phyloP scores from a whole-genome alignment of 1,140 invertebrate genomes.

The Drosophila ananassae region DNA sequence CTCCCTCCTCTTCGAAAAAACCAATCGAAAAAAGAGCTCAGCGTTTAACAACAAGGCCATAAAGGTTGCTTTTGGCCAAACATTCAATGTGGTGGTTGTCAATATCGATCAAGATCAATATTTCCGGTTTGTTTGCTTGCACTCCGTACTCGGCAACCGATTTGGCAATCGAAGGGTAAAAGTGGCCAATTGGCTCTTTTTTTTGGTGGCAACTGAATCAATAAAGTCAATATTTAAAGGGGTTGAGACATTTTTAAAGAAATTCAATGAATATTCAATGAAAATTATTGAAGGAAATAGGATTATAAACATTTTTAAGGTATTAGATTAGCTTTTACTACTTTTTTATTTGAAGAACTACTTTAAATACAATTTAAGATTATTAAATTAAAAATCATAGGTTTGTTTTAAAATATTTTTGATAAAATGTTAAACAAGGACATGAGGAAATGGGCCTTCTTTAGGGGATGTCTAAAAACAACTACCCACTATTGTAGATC shows the following conservation, averaged over 20 bases:
- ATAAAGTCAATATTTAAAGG: conserved; percentile 10
- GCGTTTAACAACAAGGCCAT: conserved; percentile 26
- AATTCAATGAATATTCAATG: too few species aligned
- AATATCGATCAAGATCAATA: not conserved
- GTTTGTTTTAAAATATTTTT: too few species aligned
- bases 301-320: too few species aligned
- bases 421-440: too few species aligned
- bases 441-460: too few species aligned
- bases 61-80: conserved; percentile 23
- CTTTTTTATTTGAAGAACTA: too few species aligned
- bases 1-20: not conserved
- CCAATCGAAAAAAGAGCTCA: conserved; percentile 4
- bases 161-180: conserved; percentile 36
- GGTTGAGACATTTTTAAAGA: not conserved
- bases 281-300: too few species aligned
- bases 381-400: too few species aligned
- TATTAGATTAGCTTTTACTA: too few species aligned
- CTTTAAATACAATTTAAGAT: too few species aligned
- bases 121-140: conserved; percentile 36
- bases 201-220: not conserved
- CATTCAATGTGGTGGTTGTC: conserved; percentile 1
- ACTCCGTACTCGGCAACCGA: conserved; percentile 8
- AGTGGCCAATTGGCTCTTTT: conserved; percentile 1
- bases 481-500: too few species aligned
- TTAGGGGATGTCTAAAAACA: too few species aligned